phyloP scores from a whole-genome alignment of 2,888 invertebrate species.

The Dolomedes plantarius region DNA sequence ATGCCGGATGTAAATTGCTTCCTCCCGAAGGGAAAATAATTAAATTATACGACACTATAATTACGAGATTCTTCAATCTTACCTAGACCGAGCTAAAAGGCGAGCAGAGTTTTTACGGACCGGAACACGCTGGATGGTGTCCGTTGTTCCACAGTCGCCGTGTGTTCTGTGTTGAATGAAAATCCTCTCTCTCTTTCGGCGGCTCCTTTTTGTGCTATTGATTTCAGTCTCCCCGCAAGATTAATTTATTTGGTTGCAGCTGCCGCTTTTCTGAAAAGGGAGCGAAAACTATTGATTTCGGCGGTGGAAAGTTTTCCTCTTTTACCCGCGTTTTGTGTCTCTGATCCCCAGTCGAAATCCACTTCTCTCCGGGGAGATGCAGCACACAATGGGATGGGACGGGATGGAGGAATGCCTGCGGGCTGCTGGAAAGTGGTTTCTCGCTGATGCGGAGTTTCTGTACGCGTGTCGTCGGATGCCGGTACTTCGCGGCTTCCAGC shows the following conservation, averaged over 20 bases:
- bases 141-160: no score
- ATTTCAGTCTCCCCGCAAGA: constrained; percentile 28
- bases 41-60: neutral
- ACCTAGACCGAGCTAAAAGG: neutral
- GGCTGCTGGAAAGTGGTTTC: no score
- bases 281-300: constrained; percentile 58
- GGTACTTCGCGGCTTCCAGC: no score
- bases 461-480: no score
- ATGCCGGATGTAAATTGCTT: neutral
- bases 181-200: neutral
- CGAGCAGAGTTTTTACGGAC: no score
- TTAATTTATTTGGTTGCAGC: constrained; percentile 57
- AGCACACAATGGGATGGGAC: constrained; percentile 28
- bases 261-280: constrained; percentile 36
- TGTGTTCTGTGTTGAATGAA: constrained; percentile 5
- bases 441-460: no score
- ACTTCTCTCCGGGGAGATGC: constrained; percentile 47
- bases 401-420: neutral
- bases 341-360: constrained; percentile 30
- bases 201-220: constrained; percentile 18
- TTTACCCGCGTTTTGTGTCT: constrained; percentile 4
- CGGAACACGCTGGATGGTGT: no score
- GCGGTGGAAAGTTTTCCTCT: constrained; percentile 32
- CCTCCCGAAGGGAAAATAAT: neutral
- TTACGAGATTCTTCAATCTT: neutral